Evolutionary conservation across 1,140 invertebrate species (phyloP), one percentile per base, ranked within the genome.

Genomic region (Tetramorium parvispinum): DNA sequence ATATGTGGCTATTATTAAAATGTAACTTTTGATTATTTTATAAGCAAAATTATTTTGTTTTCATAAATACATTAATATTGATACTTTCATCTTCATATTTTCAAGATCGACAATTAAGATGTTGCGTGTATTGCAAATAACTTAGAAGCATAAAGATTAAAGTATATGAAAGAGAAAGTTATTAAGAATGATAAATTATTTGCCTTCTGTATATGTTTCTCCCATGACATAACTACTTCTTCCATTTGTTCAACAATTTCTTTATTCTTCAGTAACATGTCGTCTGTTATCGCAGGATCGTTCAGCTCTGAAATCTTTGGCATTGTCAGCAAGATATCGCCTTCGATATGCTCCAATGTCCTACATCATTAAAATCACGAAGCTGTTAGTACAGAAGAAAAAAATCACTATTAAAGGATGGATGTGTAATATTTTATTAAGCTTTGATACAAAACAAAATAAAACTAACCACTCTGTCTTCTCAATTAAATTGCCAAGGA

Each of bases 261-360:
- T 2, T 95, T 94, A 61, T 97, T 87, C 93, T 81, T 93, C 6
- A 94, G 92, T 18, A 96, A 94, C 2, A 94, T 94, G 27, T 95
- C 93, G 2, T 96, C 91, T 0, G 93, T 93, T 11, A 95, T 92
- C 8, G 96, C 95, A 5, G 96, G 95, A 57, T 96, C 94, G 3
- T 94, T 89, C 2, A 97, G 79, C 49, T 95, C 94, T 1, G 95
- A 90, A 43, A 96, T 94, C 49, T 96, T 96, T 2, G 96, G 96
- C 90, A 97, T 96, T 0, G 96, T 96, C 21, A 97, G 91, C 53
- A 97, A 95, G 32, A 97, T 96, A 73, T 97, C 96, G 65, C 96
- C 96, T 88, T 97, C 96, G 18, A 97, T 95, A 89, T 97, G 97
- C 86, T 97, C 96, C 66, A 96, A 95, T 11, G 96, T 97, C 97